phyloP scores from a whole-genome alignment of 2,797 vertebrate genomes.

The Bradypodion pumilum region DNA sequence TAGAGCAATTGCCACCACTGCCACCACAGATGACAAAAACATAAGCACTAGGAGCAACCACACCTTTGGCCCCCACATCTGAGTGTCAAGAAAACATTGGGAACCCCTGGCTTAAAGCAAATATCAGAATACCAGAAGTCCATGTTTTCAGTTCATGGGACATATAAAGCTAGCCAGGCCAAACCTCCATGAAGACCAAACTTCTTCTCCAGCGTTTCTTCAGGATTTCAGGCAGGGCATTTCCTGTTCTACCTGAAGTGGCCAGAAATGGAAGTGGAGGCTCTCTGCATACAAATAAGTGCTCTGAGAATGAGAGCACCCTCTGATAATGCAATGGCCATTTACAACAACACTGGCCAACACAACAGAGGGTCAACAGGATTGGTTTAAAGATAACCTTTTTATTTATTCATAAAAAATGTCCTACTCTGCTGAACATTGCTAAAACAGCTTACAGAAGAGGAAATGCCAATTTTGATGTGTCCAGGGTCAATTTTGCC shows the following conservation, averaged over 20 bases:
- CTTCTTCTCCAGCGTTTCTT: neutral
- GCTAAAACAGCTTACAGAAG: neutral
- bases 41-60: too few relatives aligned
- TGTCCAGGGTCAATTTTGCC: too few relatives aligned
- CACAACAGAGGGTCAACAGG: neutral
- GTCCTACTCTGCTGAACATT: neutral
- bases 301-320: neutral
- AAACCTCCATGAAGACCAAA: neutral
- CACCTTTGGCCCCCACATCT: too few relatives aligned
- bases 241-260: neutral
- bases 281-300: neutral
- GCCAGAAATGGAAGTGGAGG: neutral
- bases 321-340: neutral
- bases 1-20: too few relatives aligned
- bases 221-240: neutral
- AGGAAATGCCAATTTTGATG: too few relatives aligned
- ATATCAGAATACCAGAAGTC: too few relatives aligned
- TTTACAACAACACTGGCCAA: neutral
- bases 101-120: too few relatives aligned
- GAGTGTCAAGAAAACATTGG: too few relatives aligned
- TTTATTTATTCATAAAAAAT: neutral
- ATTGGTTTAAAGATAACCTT: neutral
- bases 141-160: too few relatives aligned
- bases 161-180: neutral
- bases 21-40: too few relatives aligned